These are phyloP conservation scores for Lasioglossum oenotherae DNA, from an alignment of 2,888 invertebrate genomes.

Conservation along the genomic window DNA sequence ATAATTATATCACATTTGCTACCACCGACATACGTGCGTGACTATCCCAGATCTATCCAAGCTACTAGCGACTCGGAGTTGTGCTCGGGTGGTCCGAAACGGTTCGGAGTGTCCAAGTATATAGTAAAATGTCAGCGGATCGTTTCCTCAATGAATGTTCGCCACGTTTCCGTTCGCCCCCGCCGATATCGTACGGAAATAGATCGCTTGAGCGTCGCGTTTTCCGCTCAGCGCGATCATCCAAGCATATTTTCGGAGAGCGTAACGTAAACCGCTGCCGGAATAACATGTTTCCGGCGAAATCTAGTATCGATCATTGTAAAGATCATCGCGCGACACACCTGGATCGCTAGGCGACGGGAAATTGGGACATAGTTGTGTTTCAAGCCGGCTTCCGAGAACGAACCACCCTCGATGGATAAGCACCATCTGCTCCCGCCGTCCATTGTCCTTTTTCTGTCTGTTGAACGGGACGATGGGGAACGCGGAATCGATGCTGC, in stretches of 20 bases:
- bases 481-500: background rate
- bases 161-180: conserved; percentile 45
- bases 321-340: background rate
- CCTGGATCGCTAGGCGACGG: background rate
- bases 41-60: background rate
- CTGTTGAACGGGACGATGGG: background rate
- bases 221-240: conserved; percentile 35
- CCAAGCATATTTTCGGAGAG: conserved; percentile 38
- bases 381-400: background rate
- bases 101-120: background rate
- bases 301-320: background rate
- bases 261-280: conserved; percentile 2
- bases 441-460: conserved; percentile 5
- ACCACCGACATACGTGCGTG: too few species aligned
- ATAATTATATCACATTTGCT: too few species aligned
- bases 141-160: conserved; percentile 61
- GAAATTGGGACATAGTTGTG: background rate
- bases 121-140: conserved; percentile 31
- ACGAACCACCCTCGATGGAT: background rate
- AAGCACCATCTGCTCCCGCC: background rate
- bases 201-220: conserved; percentile 37
- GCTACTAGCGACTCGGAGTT: background rate
- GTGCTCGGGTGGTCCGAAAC: background rate
- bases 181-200: conserved; percentile 55
- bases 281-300: background rate